Evolutionary conservation across 2,888 invertebrate genomes (phyloP).

Genomic region (Xestia xanthographa): DNA sequence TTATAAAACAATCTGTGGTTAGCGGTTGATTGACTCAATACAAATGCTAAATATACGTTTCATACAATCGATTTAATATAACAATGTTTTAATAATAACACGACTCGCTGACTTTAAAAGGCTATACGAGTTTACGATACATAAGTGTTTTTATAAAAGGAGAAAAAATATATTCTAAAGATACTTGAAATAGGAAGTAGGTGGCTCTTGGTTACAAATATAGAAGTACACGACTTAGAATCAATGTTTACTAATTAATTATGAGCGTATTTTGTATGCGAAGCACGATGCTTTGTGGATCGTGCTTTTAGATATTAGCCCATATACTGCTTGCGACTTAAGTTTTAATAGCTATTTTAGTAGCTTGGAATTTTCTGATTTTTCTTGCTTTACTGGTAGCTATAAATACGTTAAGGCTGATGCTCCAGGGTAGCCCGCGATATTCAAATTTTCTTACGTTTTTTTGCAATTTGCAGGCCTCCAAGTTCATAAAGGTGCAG

Average conservation of each 20-base stretch:
- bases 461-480: too few species aligned
- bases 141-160: slow-evolving; percentile 10
- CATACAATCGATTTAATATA: slow-evolving; percentile 28
- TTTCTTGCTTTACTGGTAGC: too few species aligned
- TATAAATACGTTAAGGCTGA: too few species aligned
- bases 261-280: slow-evolving; percentile 35
- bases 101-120: slow-evolving; percentile 20
- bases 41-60: slow-evolving; percentile 9
- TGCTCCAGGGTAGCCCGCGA: too few species aligned
- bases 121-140: background rate
- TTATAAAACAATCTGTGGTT: slow-evolving; percentile 47
- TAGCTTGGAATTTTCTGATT: background rate
- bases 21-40: slow-evolving; percentile 40
- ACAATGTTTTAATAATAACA: slow-evolving; percentile 30
- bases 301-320: slow-evolving; percentile 43
- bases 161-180: slow-evolving; percentile 25
- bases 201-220: slow-evolving; percentile 29
- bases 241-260: slow-evolving; percentile 43
- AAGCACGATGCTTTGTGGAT: slow-evolving; percentile 10
- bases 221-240: slow-evolving; percentile 35
- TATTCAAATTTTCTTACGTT: too few species aligned
- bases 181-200: slow-evolving; percentile 36
- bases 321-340: slow-evolving; percentile 21
- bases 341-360: slow-evolving; percentile 12
- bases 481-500: too few species aligned